These are phyloP conservation scores for Mus minutoides DNA, from an alignment of 2,797 vertebrate species.

Conservation along the genomic window DNA sequence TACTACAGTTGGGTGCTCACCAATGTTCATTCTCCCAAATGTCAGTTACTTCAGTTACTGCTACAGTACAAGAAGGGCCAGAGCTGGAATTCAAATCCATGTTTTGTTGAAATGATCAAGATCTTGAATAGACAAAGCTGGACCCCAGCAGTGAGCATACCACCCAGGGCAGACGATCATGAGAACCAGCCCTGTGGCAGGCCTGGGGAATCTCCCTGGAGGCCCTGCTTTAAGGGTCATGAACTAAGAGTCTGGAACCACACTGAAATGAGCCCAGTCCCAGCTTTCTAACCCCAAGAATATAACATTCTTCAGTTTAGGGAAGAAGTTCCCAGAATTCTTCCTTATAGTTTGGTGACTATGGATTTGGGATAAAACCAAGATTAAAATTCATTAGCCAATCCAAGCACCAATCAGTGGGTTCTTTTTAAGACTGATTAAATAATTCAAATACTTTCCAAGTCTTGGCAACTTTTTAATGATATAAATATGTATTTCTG, in stretches of 20 bases:
- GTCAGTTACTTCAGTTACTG: neutral
- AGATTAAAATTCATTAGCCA: conserved; percentile 73
- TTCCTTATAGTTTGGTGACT: conserved; percentile 48
- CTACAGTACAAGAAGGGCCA: neutral
- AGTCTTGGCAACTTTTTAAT: conserved; percentile 71
- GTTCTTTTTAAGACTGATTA: conserved; percentile 67
- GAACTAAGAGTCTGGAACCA: neutral
- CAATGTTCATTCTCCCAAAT: conserved; percentile 6
- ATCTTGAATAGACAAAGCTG: neutral
- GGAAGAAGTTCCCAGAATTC: conserved; percentile 48
- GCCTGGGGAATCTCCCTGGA: neutral
- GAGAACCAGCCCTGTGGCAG: neutral
- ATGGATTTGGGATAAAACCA: conserved; percentile 69
- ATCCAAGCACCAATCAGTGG: conserved; percentile 69
- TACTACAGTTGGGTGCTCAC: conserved; percentile 2
- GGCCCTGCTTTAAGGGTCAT: neutral
- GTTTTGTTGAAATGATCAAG: conserved; percentile 34
- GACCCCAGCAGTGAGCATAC: neutral
- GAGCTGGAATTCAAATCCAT: conserved; percentile 4
- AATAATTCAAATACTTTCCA: conserved; percentile 75
- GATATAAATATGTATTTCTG: conserved; percentile 81
- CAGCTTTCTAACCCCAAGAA: conserved; percentile 14
- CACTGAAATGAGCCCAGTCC: neutral
- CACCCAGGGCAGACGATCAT: neutral
- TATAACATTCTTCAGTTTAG: conserved; percentile 40